These are phyloP conservation scores for Catharus bicknelli DNA, from an alignment of 2,113 vertebrate species.

Conservation along the genomic window DNA sequence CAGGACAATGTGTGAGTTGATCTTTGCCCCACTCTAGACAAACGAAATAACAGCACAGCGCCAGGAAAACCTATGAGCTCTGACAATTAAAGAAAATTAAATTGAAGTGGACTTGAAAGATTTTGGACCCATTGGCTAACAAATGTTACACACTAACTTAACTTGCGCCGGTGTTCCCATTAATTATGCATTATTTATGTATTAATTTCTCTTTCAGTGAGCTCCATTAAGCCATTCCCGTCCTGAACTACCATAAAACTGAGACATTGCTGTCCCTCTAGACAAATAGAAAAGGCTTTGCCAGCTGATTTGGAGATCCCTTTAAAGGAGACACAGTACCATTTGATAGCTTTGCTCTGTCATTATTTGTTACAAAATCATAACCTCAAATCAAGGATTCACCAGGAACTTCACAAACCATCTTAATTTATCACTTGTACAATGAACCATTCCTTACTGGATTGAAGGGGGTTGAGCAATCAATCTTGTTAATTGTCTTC, in stretches of 20 bases:
- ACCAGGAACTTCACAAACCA: not conserved
- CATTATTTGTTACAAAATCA: not conserved
- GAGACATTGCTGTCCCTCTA: not conserved
- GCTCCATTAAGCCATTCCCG: not conserved
- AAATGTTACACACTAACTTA: not conserved
- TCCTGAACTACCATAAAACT: not conserved
- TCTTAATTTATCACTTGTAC: not conserved
- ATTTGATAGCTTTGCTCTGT: not conserved
- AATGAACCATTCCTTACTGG: not conserved
- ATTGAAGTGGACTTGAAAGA: not conserved
- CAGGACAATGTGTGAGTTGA: rapidly evolving
- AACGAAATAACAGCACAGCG: not conserved
- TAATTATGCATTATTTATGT: not conserved
- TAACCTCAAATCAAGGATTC: not conserved
- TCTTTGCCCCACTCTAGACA: rapidly evolving
- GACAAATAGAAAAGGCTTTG: not conserved
- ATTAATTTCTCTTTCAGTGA: not conserved
- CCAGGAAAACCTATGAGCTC: not conserved
- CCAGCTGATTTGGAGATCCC: not conserved
- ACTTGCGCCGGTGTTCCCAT: not conserved
- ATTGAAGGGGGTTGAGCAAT: not conserved
- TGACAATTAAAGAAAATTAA: not conserved
- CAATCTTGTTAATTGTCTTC: not conserved
- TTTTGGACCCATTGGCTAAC: not conserved
- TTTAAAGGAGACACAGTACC: not conserved